phyloP scores from a whole-genome alignment of 2,797 vertebrate genomes.

The Halcyon smyrnensis region DNA sequence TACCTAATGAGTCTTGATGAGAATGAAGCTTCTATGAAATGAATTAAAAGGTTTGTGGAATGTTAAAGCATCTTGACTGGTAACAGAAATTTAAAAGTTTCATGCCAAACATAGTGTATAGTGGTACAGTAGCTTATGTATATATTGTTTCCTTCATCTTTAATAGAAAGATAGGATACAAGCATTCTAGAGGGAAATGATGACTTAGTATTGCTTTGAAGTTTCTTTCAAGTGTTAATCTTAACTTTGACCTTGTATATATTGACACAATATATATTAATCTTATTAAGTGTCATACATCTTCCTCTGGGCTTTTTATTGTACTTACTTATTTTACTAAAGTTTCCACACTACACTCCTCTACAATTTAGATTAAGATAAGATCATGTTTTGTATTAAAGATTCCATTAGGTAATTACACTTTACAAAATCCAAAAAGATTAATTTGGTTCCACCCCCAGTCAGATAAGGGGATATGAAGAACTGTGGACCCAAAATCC shows the following conservation, averaged over 20 bases:
- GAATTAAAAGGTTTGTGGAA: background rate
- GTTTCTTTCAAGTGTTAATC: background rate
- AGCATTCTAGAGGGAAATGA: background rate
- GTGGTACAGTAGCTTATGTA: background rate
- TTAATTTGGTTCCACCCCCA: background rate
- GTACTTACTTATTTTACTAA: background rate
- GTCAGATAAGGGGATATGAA: background rate
- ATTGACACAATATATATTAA: no score
- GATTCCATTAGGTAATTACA: background rate
- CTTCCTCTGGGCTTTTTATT: background rate
- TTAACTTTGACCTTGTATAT: background rate
- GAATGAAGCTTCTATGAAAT: background rate
- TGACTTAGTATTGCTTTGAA: background rate
- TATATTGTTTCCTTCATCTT: background rate
- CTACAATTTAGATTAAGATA: background rate
- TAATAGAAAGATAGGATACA: background rate
- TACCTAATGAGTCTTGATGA: background rate
- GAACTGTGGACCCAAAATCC: background rate
- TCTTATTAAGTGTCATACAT: background rate
- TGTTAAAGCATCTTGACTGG: background rate
- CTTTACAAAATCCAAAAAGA: background rate
- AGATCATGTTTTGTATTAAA: background rate
- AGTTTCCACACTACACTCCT: background rate
- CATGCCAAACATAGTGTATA: background rate
- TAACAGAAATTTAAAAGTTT: background rate